Evolutionary conservation across 1,140 invertebrate species (phyloP), one percentile per base, ranked within the genome.

Genomic region (Probaryconus sp.): DNA sequence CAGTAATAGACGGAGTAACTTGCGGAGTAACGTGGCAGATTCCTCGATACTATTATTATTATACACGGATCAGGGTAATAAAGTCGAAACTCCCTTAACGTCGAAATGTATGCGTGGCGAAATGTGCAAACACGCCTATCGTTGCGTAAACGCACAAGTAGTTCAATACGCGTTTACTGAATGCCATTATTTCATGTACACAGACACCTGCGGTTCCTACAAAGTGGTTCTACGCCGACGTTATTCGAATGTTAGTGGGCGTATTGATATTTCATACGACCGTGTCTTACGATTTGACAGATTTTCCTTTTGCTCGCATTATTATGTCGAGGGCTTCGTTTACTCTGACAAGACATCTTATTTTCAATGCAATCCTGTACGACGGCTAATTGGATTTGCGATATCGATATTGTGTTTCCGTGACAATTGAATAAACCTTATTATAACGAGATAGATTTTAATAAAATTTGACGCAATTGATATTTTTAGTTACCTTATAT

Each of bases 101-200:
- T 30, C 9, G 45, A 58, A 56, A 47, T 20, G 50, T 65, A 58
- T 72, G 43, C 35, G 45, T 10, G 24, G n/a, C 17, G 42, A 47
- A 71, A 35, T 48, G 56, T 50, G 42, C 42, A 71, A 63, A 71
- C 67, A 56, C 43, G 33, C 33, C 35, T 77, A 55, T 35, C 58
- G 60, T 74, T 70, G 56, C 50, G 5, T 37, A 58, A 74, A 67
- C 50, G 55, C 37, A 50, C 71, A 73, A 77, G 51, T 48, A 48
- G 37, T 71, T 58, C 42, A 51, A 65, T 76, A 64, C 53, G 33
- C 28, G 37, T 35, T 58, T 50, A 55, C 37, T 26, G 21, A 42
- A 40, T 45, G 35, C 14, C 42, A 48, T 48, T 67, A 48, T 67
- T 56, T 17, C 24, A 20, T 38, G 18, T 38, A 38, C 56, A 9